phyloP scores from a whole-genome alignment of 2,113 vertebrate species.

The Tupaia tana region DNA sequence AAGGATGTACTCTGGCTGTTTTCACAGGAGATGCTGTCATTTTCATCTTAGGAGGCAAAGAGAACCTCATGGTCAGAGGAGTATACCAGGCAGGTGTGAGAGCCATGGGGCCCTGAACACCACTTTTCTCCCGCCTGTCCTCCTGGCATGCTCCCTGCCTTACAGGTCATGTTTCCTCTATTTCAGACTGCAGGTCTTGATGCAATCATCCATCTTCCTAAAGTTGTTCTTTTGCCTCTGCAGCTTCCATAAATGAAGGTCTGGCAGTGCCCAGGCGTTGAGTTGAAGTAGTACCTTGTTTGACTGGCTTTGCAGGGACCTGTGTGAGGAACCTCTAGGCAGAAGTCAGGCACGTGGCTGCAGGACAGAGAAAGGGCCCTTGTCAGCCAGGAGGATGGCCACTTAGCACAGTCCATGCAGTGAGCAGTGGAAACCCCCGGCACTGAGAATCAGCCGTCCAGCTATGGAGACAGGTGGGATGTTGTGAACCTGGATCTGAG shows the following conservation, averaged over 20 bases:
- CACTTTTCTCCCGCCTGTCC: background rate
- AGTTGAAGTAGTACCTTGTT: background rate
- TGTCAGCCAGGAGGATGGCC: background rate
- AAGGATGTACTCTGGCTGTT: no score
- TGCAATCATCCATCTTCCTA: no score
- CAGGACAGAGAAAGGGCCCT: accelerated
- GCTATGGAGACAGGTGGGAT: background rate
- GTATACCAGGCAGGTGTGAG: background rate
- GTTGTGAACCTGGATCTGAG: background rate
- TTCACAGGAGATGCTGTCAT: background rate
- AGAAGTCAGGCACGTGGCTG: background rate
- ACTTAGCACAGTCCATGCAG: background rate
- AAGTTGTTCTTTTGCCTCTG: background rate
- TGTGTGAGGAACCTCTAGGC: background rate
- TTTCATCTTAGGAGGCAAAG: background rate
- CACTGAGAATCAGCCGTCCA: background rate
- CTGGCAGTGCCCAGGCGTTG: background rate
- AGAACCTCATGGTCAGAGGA: no score
- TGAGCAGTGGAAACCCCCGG: background rate
- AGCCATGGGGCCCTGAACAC: accelerated
- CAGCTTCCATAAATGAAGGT: background rate
- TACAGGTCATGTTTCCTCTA: no score
- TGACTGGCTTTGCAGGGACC: background rate
- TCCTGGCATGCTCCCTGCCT: no score
- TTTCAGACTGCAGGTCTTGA: no score